A percentile compares a stretch with the other conserved stretches of the same genome.
Conservation (phyloP, 64 coral and sea anemone species). For the Pocillopora damicornis region DNA sequence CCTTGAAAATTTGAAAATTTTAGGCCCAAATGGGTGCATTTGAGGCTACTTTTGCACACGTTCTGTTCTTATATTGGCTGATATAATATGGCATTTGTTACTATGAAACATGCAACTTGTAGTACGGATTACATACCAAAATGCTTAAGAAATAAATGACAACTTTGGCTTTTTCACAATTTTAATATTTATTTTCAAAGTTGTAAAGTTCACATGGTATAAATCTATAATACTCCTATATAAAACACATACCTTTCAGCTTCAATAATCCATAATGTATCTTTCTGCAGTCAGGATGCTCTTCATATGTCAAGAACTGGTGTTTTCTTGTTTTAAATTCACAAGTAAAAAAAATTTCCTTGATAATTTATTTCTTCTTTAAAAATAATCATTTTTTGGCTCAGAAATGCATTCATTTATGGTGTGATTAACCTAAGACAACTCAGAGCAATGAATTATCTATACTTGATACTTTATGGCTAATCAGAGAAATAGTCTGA, state of each 20-base stretch:
- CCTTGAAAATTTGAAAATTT: not conserved
- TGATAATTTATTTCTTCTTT: too few relatives aligned
- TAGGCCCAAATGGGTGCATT: not conserved
- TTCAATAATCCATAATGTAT: too few relatives aligned
- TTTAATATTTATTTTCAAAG: too few relatives aligned
- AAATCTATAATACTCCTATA: too few relatives aligned
- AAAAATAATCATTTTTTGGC: too few relatives aligned
- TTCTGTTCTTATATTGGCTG: not conserved
- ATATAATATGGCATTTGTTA: conserved; percentile 2
- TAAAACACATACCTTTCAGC: too few relatives aligned
- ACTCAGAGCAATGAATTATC: conserved; percentile 4
- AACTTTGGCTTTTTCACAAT: not conserved
- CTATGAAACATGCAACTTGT: conserved; percentile 12
- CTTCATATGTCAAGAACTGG: too few relatives aligned
- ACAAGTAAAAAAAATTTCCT: too few relatives aligned
- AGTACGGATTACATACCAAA: not conserved
- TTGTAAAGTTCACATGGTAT: too few relatives aligned
- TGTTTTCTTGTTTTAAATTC: too few relatives aligned
- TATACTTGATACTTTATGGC: not conserved
- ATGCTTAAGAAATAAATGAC: not conserved
- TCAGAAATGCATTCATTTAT: conserved; percentile 4
- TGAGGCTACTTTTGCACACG: conserved; percentile 11
- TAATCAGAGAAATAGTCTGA: conserved; percentile 33
- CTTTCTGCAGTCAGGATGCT: too few relatives aligned
- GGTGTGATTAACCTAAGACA: not conserved